phyloP scores from a whole-genome alignment of 2,113 vertebrate genomes.

The Lucifuga dentata region DNA sequence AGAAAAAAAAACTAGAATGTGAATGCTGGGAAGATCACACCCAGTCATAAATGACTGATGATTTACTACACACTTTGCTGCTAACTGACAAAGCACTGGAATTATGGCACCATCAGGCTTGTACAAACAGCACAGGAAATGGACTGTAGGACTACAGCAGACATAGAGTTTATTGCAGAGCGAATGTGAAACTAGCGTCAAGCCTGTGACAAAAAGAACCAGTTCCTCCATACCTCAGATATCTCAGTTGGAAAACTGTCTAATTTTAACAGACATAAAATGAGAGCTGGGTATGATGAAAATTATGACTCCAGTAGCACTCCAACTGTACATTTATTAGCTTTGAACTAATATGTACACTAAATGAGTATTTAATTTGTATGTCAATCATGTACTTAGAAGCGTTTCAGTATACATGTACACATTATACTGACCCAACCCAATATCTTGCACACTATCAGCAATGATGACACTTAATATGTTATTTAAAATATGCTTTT shows the following conservation, averaged over 20 bases:
- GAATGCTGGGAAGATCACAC: slow-evolving; percentile 37
- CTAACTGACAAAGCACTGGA: slow-evolving; percentile 51
- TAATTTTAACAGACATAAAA: too few species aligned
- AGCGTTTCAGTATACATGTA: too few species aligned
- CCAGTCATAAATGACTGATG: slow-evolving; percentile 42
- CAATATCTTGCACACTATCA: neutral
- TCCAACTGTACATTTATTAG: neutral
- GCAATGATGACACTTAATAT: too few species aligned
- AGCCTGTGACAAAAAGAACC: slow-evolving; percentile 24
- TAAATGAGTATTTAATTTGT: neutral
- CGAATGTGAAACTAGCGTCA: slow-evolving; percentile 20
- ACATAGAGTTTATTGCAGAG: slow-evolving; percentile 29
- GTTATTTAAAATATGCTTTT: too few species aligned
- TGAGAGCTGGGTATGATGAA: neutral
- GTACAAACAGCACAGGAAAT: slow-evolving; percentile 57
- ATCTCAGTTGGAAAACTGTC: slow-evolving; percentile 2
- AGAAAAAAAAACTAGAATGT: slow-evolving; percentile 13
- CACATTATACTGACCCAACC: neutral
- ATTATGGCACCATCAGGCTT: slow-evolving; percentile 26
- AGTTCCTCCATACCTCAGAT: neutral
- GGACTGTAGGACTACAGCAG: slow-evolving; percentile 6
- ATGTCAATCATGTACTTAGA: neutral
- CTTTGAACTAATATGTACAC: neutral
- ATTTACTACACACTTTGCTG: slow-evolving; percentile 38
- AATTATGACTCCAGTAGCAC: neutral